These are phyloP conservation scores for Pogonus chalceus DNA, from an alignment of 1,140 invertebrate genomes.

Conservation along the genomic window DNA sequence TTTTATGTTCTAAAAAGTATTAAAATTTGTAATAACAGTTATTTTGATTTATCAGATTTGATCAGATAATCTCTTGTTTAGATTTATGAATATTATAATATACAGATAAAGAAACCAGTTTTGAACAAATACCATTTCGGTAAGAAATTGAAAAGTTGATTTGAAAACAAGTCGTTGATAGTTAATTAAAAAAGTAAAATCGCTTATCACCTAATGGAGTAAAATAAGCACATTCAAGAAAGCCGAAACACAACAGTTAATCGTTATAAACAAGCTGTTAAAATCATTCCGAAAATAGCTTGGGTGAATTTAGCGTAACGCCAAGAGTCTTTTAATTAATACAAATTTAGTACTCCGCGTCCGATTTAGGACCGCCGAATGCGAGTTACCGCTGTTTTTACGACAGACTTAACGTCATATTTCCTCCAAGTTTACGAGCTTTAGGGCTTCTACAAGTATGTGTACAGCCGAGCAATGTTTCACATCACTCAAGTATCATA, in stretches of 20 bases:
- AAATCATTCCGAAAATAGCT: neutral
- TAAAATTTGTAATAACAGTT: too few species aligned
- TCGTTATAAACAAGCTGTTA: neutral
- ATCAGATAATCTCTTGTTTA: too few species aligned
- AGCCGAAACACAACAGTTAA: neutral
- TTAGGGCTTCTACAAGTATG: neutral
- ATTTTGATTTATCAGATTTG: too few species aligned
- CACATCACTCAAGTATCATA: neutral
- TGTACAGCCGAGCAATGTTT: neutral
- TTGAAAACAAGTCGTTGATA: neutral
- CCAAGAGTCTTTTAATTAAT: slow-evolving; percentile 6
- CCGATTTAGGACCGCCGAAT: neutral
- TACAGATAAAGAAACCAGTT: too few species aligned
- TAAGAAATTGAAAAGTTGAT: too few species aligned
- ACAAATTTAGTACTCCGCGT: neutral
- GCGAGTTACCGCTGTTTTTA: slow-evolving; percentile 3
- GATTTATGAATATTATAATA: too few species aligned
- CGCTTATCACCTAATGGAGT: neutral
- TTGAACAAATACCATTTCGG: too few species aligned
- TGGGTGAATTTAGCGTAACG: neutral
- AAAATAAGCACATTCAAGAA: neutral
- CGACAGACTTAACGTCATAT: slow-evolving; percentile 1
- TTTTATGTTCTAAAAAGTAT: too few species aligned
- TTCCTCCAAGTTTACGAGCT: neutral
- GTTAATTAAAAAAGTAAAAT: neutral